phyloP scores from a whole-genome alignment of 2,113 vertebrate genomes.

The Muntiacus reevesi region DNA sequence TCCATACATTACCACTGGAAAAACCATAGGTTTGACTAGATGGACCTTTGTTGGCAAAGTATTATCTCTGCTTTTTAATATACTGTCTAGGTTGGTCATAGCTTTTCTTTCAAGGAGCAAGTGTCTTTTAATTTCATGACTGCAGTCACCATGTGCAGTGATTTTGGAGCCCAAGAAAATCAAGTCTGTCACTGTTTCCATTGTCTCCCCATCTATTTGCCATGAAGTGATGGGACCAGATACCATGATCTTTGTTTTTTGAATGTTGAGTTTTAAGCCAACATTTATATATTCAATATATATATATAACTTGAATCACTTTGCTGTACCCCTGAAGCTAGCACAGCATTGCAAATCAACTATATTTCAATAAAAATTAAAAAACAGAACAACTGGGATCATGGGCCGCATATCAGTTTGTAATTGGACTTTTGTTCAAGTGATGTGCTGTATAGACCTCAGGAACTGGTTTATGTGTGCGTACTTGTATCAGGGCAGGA shows the following conservation, averaged over 20 bases:
- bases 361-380: not conserved
- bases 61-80: not conserved
- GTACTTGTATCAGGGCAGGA: not conserved
- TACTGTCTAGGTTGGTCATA: not conserved
- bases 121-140: not conserved
- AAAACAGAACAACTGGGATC: not conserved
- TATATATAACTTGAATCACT: not conserved
- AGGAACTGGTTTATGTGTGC: not conserved
- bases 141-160: not conserved
- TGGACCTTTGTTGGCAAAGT: not conserved
- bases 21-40: not conserved
- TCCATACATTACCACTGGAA: not conserved
- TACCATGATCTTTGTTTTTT: not conserved
- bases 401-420: not conserved
- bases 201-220: not conserved
- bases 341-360: not conserved
- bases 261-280: not conserved
- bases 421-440: not conserved
- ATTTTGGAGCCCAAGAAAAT: not conserved
- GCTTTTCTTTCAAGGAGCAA: not conserved
- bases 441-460: not conserved
- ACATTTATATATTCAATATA: not conserved
- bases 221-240: not conserved
- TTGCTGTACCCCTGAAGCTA: not conserved
- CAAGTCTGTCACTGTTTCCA: not conserved